phyloP scores from a whole-genome alignment of 2,797 vertebrate genomes.

The Rhinichthys osculus region DNA sequence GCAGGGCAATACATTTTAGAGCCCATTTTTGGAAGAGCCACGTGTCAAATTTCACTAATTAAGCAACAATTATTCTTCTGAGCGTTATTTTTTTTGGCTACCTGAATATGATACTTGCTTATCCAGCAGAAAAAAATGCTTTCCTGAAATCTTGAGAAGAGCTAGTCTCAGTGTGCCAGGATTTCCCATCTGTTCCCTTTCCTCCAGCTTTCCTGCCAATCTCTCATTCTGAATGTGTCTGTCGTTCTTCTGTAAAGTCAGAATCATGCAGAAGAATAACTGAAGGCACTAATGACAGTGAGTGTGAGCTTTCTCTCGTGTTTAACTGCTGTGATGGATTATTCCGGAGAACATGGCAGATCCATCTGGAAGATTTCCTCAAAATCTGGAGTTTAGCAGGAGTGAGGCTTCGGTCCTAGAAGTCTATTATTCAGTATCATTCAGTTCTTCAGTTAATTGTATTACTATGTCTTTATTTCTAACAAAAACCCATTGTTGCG shows the following conservation, averaged over 20 bases:
- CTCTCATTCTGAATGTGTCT: not conserved
- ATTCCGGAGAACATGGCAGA: not conserved
- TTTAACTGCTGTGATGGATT: not conserved
- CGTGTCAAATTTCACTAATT: not conserved
- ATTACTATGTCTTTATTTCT: no score
- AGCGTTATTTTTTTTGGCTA: not conserved
- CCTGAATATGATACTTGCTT: not conserved
- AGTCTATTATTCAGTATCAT: no score
- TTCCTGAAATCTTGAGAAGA: not conserved
- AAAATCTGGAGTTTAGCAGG: not conserved
- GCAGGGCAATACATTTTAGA: not conserved
- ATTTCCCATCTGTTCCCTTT: not conserved
- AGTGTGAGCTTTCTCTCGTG: not conserved
- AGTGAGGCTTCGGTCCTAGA: no score
- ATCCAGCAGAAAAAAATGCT: not conserved
- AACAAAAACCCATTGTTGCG: no score
- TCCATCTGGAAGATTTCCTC: conserved; percentile 5
- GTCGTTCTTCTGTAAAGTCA: not conserved
- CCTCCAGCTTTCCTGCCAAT: not conserved
- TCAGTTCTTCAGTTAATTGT: no score
- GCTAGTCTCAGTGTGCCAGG: not conserved
- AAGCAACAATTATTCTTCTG: not conserved
- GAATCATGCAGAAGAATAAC: not conserved
- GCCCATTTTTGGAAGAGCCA: not conserved
- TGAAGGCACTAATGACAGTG: not conserved